These are phyloP conservation scores for Morelia viridis DNA, from an alignment of 2,797 vertebrate genomes.

Conservation along the genomic window DNA sequence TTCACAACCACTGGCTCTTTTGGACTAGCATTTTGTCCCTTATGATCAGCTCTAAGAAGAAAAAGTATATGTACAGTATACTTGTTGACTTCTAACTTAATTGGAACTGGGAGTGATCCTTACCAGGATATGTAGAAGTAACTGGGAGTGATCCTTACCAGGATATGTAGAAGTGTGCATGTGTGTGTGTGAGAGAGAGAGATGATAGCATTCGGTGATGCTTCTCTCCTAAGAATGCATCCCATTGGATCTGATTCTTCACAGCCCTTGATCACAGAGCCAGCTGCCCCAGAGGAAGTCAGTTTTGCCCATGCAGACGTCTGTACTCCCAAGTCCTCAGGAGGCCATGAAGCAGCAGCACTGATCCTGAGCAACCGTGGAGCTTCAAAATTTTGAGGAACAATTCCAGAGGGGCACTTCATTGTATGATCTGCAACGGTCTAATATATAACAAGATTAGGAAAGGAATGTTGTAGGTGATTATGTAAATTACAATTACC, in stretches of 20 bases:
- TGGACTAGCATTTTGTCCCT: neutral
- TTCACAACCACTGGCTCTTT: neutral
- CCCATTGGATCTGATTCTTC: neutral
- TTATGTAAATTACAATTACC: neutral
- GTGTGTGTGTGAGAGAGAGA: neutral
- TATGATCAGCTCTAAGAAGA: neutral
- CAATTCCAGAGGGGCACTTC: neutral
- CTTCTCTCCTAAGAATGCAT: neutral
- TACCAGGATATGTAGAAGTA: neutral
- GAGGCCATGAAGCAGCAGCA: neutral
- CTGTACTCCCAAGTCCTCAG: neutral
- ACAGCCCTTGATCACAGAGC: neutral
- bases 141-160: neutral
- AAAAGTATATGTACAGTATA: too few relatives aligned
- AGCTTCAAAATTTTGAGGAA: neutral
- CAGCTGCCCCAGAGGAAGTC: neutral
- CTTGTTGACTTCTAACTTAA: neutral
- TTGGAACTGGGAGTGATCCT: neutral
- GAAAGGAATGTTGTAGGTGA: neutral
- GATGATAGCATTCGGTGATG: neutral
- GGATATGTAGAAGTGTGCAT: neutral
- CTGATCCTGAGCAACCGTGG: neutral
- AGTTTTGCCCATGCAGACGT: neutral
- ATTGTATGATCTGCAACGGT: neutral
- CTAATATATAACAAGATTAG: neutral